Conservation (phyloP, 2,888 invertebrate species). For the Luperina nickerlii region DNA sequence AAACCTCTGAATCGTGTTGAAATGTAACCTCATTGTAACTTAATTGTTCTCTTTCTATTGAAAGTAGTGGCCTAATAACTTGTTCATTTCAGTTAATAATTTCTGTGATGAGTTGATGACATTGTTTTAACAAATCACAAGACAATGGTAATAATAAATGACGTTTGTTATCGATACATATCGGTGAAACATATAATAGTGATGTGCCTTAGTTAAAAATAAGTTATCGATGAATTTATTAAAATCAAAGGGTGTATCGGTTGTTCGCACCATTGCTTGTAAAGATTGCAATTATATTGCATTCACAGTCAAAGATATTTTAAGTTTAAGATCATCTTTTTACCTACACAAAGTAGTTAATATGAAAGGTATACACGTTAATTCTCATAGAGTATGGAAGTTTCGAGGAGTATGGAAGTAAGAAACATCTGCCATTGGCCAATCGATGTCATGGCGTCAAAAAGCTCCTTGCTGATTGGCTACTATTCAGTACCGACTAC, state of each 20-base stretch:
- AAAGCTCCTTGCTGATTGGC: conserved; percentile 4
- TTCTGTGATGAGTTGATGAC: background rate
- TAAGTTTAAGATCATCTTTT: background rate
- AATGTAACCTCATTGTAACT: background rate
- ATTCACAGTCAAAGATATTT: background rate
- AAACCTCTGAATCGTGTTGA: background rate
- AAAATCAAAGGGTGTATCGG: conserved; percentile 29
- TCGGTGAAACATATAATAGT: conserved; percentile 46
- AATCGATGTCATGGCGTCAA: background rate
- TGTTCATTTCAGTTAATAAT: background rate
- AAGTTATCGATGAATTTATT: conserved; percentile 28
- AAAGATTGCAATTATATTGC: conserved; percentile 15
- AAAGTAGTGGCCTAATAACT: background rate
- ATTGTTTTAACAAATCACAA: conserved; percentile 8
- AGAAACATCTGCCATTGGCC: background rate
- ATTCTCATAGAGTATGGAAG: background rate
- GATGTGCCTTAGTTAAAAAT: conserved; percentile 49
- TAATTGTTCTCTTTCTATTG: conserved; percentile 17
- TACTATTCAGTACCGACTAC: background rate
- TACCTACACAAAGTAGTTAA: conserved; percentile 12
- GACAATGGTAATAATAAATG: conserved; percentile 1
- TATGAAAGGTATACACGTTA: background rate
- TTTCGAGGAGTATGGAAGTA: background rate
- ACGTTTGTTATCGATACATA: conserved; percentile 9
- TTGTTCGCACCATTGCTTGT: conserved; percentile 12